Evolutionary conservation across 2,797 vertebrate genomes (phyloP).

Genomic region (Melanotaenia pygmaea): DNA sequence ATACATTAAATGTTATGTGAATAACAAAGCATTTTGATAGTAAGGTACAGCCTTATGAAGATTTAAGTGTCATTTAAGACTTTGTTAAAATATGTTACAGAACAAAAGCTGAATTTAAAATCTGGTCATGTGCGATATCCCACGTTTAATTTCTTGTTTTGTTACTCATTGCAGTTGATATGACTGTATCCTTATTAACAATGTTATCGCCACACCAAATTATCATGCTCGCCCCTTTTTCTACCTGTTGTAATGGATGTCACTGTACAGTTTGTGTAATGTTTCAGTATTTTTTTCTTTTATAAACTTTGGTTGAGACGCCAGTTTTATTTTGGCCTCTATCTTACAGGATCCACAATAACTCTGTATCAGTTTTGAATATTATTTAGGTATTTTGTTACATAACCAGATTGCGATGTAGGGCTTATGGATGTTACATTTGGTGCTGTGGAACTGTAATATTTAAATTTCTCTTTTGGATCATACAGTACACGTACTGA

Average conservation of each 20-base stretch:
- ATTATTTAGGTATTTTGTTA: constrained; percentile 81
- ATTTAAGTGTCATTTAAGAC: constrained; percentile 74
- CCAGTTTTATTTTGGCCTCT: constrained; percentile 78
- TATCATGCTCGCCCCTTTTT: constrained; percentile 76
- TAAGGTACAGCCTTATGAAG: constrained; percentile 80
- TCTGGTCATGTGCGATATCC: constrained; percentile 72
- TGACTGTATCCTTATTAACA: constrained; percentile 78
- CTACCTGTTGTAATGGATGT: constrained; percentile 88
- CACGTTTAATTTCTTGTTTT: constrained; percentile 74
- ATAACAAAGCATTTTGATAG: constrained; percentile 81
- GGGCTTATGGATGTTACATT: constrained; percentile 61
- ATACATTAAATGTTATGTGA: constrained; percentile 74
- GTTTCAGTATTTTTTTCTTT: constrained; percentile 83
- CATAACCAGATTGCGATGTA: constrained; percentile 72
- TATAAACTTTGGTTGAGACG: constrained; percentile 79
- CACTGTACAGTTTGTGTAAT: constrained; percentile 90
- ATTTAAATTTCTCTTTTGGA: constrained; percentile 17
- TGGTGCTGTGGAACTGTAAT: constrained; percentile 73
- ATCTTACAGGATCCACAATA: constrained; percentile 72
- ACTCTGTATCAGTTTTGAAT: constrained; percentile 77
- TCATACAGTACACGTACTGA: not conserved
- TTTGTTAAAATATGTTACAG: constrained; percentile 78
- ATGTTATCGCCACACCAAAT: constrained; percentile 84
- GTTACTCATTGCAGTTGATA: constrained; percentile 79
- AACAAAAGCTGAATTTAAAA: constrained; percentile 76